Evolutionary conservation across 2,113 vertebrate species (phyloP).

Genomic region (Chaetura pelagica): DNA sequence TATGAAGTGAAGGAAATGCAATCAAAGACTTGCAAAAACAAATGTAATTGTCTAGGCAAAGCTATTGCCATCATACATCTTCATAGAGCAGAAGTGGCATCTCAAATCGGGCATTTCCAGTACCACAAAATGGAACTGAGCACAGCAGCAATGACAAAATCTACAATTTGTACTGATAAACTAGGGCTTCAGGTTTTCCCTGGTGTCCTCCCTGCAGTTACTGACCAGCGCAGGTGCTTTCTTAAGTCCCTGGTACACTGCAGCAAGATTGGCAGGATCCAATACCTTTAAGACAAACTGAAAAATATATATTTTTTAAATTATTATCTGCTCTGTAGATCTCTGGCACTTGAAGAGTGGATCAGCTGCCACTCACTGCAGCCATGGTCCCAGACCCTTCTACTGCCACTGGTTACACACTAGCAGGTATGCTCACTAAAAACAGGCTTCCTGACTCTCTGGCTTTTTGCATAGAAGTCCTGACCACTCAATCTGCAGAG

Average conservation of each 20-base stretch:
- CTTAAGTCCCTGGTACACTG: neutral
- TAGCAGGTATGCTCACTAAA: rapidly evolving
- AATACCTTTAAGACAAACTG: neutral
- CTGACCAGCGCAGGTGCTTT: neutral
- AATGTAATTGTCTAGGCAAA: neutral
- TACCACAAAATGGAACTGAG: neutral
- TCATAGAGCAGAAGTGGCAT: neutral
- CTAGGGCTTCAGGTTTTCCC: neutral
- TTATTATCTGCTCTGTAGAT: neutral
- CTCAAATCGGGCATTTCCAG: neutral
- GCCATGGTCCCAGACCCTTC: neutral
- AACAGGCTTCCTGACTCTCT: neutral
- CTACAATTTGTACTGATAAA: neutral
- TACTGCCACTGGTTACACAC: rapidly evolving
- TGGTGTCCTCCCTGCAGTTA: neutral
- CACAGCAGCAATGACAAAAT: neutral
- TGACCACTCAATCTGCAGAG: neutral
- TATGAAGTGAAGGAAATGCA: neutral
- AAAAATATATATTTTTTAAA: neutral
- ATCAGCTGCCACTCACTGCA: neutral
- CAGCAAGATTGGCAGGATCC: neutral
- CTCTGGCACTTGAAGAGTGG: neutral
- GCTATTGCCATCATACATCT: neutral
- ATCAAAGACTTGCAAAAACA: neutral
- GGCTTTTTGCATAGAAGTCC: neutral